A percentile compares a stretch with the other conserved stretches of the same genome.
These are phyloP conservation scores for Platygyra sinensis DNA, from an alignment of 64 coral and sea anemone species.

Conservation along the genomic window DNA sequence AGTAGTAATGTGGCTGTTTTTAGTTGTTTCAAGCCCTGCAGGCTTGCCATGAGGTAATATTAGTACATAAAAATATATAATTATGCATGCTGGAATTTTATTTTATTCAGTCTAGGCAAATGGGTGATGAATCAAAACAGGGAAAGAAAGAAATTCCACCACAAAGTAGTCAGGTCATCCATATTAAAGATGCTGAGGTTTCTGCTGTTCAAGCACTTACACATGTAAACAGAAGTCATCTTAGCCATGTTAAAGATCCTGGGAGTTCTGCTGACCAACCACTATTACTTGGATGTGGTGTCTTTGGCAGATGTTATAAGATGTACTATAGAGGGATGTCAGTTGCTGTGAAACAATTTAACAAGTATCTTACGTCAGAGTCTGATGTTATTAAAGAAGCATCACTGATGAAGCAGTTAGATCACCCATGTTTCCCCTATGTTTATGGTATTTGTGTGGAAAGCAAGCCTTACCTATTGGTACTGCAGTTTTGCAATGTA, in stretches of 20 bases:
- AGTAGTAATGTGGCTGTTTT: too few relatives aligned
- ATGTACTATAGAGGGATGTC: slow-evolving; percentile 21
- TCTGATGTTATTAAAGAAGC: slow-evolving; percentile 14
- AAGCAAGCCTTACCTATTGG: too few relatives aligned
- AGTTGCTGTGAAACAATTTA: slow-evolving; percentile 20
- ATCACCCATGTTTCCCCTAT: neutral
- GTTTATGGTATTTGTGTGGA: neutral
- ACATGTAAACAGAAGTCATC: slow-evolving; percentile 4
- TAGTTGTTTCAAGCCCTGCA: neutral
- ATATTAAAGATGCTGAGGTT: neutral
- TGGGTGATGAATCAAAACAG: neutral
- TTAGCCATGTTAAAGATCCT: slow-evolving; percentile 16
- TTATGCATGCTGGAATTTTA: too few relatives aligned
- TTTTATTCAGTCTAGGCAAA: slow-evolving; percentile 3
- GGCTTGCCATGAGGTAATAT: neutral
- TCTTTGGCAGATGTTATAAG: slow-evolving; percentile 3
- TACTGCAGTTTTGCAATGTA: too few relatives aligned
- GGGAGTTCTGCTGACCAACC: slow-evolving; percentile 6
- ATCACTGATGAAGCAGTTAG: slow-evolving; percentile 7
- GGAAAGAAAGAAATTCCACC: neutral
- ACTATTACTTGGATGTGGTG: slow-evolving; percentile 2
- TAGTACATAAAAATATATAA: neutral
- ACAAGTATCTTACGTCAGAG: neutral
- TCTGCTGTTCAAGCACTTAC: neutral
- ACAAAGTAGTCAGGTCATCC: neutral